These are phyloP conservation scores for Pangasius sanitwongsei DNA, from an alignment of 2,797 vertebrate genomes.

Conservation along the genomic window DNA sequence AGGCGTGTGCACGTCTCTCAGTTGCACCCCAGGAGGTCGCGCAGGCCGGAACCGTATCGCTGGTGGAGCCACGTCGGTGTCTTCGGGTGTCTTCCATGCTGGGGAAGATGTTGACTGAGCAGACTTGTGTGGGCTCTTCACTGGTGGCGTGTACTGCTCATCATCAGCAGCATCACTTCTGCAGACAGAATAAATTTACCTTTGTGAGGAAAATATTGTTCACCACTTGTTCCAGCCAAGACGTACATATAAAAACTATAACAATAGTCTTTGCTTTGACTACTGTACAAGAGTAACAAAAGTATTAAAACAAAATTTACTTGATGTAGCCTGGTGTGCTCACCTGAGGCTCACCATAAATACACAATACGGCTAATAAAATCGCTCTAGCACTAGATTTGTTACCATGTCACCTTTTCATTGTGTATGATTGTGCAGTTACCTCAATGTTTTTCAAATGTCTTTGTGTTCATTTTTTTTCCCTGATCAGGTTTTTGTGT, in stretches of 20 bases:
- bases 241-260: background rate
- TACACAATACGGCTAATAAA: background rate
- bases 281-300: background rate
- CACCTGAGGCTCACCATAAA: background rate
- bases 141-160: background rate
- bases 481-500: background rate
- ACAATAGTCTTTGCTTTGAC: background rate
- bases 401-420: background rate
- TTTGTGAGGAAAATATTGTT: background rate
- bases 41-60: slow-evolving; percentile 21
- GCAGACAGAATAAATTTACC: background rate
- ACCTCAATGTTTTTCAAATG: background rate
- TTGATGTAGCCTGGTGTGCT: background rate
- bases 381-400: background rate
- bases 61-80: background rate
- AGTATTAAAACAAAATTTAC: background rate
- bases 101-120: background rate
- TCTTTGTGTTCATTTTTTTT: background rate
- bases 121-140: background rate
- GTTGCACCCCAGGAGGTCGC: slow-evolving; percentile 21
- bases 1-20: slow-evolving; percentile 14
- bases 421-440: background rate
- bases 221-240: background rate
- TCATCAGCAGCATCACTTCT: background rate
- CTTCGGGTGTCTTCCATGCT: background rate